Evolutionary conservation across 2,797 vertebrate species (phyloP).

Genomic region (Simalia tracyae): DNA sequence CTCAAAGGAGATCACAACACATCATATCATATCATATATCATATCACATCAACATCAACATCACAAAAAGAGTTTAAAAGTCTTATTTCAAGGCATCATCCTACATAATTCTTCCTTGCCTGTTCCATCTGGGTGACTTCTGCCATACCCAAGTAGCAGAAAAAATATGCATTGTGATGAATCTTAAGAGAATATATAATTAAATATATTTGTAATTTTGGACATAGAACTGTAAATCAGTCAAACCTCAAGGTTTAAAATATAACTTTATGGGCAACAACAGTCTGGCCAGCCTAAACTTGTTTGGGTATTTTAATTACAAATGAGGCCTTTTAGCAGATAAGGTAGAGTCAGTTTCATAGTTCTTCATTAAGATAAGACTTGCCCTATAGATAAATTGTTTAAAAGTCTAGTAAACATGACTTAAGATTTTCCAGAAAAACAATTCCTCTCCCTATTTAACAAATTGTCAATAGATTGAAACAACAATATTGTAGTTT

Average conservation of each 20-base stretch:
- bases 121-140: background rate
- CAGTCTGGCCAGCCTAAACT: slow-evolving; percentile 24
- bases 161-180: background rate
- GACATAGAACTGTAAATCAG: slow-evolving; percentile 10
- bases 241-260: slow-evolving; percentile 14
- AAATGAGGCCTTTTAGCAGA: slow-evolving; percentile 8
- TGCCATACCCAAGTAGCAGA: background rate
- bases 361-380: slow-evolving; percentile 31
- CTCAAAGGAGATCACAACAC: slow-evolving; percentile 42
- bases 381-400: slow-evolving; percentile 33
- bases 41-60: no score
- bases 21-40: no score
- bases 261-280: slow-evolving; percentile 7
- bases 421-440: slow-evolving; percentile 52
- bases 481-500: slow-evolving; percentile 30
- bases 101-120: background rate
- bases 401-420: slow-evolving; percentile 38
- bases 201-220: slow-evolving; percentile 17
- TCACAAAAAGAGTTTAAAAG: no score
- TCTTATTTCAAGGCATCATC: background rate
- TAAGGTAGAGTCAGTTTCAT: slow-evolving; percentile 24
- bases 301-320: slow-evolving; percentile 34
- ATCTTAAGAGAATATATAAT: slow-evolving; percentile 7
- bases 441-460: slow-evolving; percentile 50
- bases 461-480: slow-evolving; percentile 46